Evolutionary conservation across 37 sponge, comb jelly and placozoan genomes (phyloP).

Genomic region (Chondrosia reniformis): DNA sequence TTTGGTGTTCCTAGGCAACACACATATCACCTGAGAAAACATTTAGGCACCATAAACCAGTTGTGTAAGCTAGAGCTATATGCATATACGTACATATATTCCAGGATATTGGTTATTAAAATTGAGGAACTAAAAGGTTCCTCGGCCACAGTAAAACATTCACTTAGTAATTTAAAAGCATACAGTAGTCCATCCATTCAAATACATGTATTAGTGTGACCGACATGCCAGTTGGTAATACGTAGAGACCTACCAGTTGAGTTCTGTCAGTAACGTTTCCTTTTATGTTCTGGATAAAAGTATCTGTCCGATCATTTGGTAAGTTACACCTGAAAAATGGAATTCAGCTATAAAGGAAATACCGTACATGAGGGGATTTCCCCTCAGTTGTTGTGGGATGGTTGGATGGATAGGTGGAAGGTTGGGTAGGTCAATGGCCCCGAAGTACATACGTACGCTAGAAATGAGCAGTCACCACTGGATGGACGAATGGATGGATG

Average conservation of each 20-base stretch:
- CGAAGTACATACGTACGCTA: too few relatives aligned
- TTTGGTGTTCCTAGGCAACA: constrained; percentile 81
- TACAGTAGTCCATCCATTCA: neutral
- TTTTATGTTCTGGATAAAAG: constrained; percentile 47
- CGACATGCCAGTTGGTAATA: too few relatives aligned
- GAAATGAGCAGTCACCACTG: too few relatives aligned
- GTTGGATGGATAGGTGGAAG: too few relatives aligned
- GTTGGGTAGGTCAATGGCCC: too few relatives aligned
- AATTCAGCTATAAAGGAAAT: neutral
- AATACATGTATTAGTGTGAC: neutral
- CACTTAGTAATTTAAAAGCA: neutral
- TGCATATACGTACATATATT: too few relatives aligned
- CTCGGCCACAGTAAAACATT: neutral
- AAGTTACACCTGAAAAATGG: constrained; percentile 23
- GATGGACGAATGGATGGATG: too few relatives aligned
- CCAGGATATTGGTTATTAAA: too few relatives aligned
- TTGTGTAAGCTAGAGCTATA: too few relatives aligned
- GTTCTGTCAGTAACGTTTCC: constrained; percentile 4
- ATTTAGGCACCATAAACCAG: neutral
- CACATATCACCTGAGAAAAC: constrained; percentile 59
- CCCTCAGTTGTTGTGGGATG: too few relatives aligned
- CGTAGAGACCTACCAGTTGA: constrained; percentile 43
- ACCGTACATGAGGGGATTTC: too few relatives aligned
- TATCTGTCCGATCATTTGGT: constrained; percentile 75
- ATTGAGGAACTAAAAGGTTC: too few relatives aligned